Evolutionary conservation across 2,888 invertebrate genomes (phyloP).

Genomic region (Athetis lepigone): DNA sequence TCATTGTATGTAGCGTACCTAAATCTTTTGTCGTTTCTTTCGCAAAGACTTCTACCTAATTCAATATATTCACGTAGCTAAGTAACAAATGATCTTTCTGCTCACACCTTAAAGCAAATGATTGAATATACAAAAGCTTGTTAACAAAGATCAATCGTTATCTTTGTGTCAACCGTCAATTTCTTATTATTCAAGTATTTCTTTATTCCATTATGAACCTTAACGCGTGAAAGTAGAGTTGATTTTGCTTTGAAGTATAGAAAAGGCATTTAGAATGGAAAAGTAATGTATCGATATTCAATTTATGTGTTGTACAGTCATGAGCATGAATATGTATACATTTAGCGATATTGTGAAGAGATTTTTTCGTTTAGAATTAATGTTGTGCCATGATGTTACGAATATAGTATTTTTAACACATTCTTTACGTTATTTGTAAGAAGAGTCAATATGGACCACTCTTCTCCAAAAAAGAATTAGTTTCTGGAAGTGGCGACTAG

Average conservation of each 20-base stretch:
- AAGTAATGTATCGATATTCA: conserved; percentile 51
- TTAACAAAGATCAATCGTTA: conserved; percentile 60
- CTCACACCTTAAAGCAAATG: conserved; percentile 49
- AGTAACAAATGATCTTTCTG: conserved; percentile 44
- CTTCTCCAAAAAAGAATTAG: no score
- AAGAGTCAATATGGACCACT: no score
- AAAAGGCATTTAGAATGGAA: conserved; percentile 10
- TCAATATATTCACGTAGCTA: conserved; percentile 13
- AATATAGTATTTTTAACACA: no score
- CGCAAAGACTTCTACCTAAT: conserved; percentile 8
- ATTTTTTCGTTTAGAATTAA: no score
- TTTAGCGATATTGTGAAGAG: no score
- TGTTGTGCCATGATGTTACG: no score
- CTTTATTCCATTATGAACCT: conserved; percentile 21
- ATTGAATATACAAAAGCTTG: conserved; percentile 60
- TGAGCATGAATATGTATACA: background rate
- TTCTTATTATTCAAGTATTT: conserved; percentile 21
- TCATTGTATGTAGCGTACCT: background rate
- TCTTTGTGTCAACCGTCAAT: conserved; percentile 34
- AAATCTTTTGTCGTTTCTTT: background rate
- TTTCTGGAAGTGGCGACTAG: no score
- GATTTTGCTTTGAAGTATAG: conserved; percentile 14
- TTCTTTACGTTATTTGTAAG: no score
- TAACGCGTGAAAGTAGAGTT: background rate
- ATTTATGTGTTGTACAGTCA: conserved; percentile 38